Base-by-base conservation (phyloP, 2,888 invertebrate species). In the Dioctria linearis region DNA sequence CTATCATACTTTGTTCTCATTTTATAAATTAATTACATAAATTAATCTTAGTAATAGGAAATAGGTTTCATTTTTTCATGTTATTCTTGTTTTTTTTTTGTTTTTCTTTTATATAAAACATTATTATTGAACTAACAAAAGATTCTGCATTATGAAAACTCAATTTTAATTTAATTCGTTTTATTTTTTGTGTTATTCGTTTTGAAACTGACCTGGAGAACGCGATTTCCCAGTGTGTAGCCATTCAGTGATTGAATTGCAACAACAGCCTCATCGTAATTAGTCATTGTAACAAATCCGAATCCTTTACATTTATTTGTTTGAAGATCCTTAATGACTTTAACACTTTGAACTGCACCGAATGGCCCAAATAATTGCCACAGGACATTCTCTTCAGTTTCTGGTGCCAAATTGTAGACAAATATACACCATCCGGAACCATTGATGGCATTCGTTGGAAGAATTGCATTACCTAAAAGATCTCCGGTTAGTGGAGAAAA, bases 281-380 rank as follows among this genome's bases (percentile, higher is more conserved):
- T 96, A 87, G 96, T 96, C 97, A 97, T 97, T 83, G 96, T 96
- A 85, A 97, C 96, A 90, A 97, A 96, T 81, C 96, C 97, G 90
- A 96, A 97, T 85, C 97, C 97, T 90, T 96, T 97, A 92, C 97
- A 97, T 90, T 97, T 97, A 91, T 95, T 95, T 84, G 96, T 96
- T 90, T 95, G 95, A 86, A 95, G 92, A 91, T 97, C 97, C 86
- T 96, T 93, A 86, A 97, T 96, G 11, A 97, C 96, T 90, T 97
- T 97, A 83, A 97, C 96, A 90, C 94, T 95, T 90, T 97, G 96
- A 86, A 97, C 96, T 84, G 96, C 96, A 84, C 97, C 97, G 90
- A 97, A 97, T 40, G 97, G 97, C 13, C 96, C 96, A 90, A 97
- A 97, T 85, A 97, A 91, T 90, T 97, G 96, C 97, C 97, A 97